Evolutionary conservation across 2,113 vertebrate species (phyloP), one percentile per base, ranked within the genome.

Genomic region (Bos javanicus): DNA sequence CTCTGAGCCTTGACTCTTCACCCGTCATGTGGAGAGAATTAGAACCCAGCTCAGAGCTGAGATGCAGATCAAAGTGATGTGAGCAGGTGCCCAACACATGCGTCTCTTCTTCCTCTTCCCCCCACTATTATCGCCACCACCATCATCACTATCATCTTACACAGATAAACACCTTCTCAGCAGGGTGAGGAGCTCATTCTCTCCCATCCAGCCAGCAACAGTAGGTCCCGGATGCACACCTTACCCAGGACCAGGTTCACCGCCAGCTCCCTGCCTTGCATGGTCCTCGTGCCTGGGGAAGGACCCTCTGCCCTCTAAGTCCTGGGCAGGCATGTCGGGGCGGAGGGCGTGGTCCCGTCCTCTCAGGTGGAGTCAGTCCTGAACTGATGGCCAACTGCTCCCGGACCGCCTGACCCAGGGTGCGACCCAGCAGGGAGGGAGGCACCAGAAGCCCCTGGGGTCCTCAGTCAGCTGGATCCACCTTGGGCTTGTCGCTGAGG

Each of bases 81-180:
- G 36, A 57, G 76, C 16, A 1, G 1, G 12, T 1, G 12, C 28
- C 46, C 43, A 1, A 0, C 4, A 3, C 2, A 0, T 0, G 56
- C 3, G 0, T 14, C 46, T 36, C 83, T 9, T 56, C 50, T 3
- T 16, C 67, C 23, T 25, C 23, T 1, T 7, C 57, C 16, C 11
- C 30, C 16, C 11, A 0, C n/a, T 13, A 1, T 5, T 17, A 14
- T 11, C 21, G 5, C 71, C 36, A 33, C 23, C 46, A 11, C 3
- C 71, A 2, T 13, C 50, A 16, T 30, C 28, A 62, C 60, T 28
- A 62, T 14, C 60, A 11, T 21, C 64, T 14, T 10, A 11, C 1
- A 2, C 33, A 25, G n/a, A 46, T 0, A 23, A 84, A 15, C 25
- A 3, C 5, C 5, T 23, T n/a, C 54, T 83, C 87, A 7, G 60